Conservation (phyloP, 2,888 invertebrate genomes). For the Aphidius colemani region DNA sequence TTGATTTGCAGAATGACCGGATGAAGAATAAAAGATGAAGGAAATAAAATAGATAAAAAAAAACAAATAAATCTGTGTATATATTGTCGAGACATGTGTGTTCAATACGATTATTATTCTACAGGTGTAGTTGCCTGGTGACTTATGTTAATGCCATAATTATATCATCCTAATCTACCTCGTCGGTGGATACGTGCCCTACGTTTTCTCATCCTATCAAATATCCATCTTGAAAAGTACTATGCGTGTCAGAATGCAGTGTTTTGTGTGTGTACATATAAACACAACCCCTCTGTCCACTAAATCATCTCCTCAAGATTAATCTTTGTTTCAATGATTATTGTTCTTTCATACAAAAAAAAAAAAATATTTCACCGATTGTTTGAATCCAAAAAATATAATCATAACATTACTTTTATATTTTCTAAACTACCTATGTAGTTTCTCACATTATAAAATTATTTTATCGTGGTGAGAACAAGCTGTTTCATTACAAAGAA, state of each 20-base stretch:
- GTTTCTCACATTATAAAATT: no score
- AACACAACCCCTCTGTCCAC: conserved; percentile 33
- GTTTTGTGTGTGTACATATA: conserved; percentile 28
- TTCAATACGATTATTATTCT: conserved; percentile 40
- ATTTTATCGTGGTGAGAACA: no score
- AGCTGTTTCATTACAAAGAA: no score
- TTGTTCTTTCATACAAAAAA: background rate
- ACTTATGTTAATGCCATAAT: conserved; percentile 61
- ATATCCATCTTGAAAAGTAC: conserved; percentile 58
- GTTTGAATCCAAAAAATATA: conserved; percentile 48
- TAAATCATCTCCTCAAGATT: conserved; percentile 31
- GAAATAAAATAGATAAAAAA: background rate
- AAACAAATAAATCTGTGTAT: conserved; percentile 7
- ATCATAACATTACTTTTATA: no score
- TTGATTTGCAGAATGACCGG: no score
- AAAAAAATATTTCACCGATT: conserved; percentile 34
- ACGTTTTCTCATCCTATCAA: conserved; percentile 58
- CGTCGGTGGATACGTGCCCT: conserved; percentile 49
- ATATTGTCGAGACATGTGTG: conserved; percentile 44
- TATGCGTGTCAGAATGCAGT: conserved; percentile 58
- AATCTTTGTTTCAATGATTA: conserved; percentile 14
- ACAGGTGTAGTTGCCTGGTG: conserved; percentile 43
- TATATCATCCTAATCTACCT: conserved; percentile 60
- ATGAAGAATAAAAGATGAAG: no score
- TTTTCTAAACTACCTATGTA: no score